Conservation (phyloP, 2,113 vertebrate genomes). For the Lepus americanus region DNA sequence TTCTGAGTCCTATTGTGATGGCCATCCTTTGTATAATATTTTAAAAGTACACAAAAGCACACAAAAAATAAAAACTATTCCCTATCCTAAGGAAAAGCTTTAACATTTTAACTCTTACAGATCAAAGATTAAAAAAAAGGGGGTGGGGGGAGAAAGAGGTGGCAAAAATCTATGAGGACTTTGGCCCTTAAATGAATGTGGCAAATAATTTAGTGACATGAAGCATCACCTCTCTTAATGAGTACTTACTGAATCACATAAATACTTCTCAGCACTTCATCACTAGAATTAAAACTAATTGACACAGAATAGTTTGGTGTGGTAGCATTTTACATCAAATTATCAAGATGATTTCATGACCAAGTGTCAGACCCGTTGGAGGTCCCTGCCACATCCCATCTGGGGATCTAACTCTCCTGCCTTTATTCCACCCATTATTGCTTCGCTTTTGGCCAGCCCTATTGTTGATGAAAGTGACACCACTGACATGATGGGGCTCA, state of each 20-base stretch:
- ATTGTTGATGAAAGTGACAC: neutral
- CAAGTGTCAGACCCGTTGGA: neutral
- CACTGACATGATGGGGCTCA: neutral
- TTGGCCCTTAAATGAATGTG: conserved; percentile 6
- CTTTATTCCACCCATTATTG: neutral
- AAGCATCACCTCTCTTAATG: neutral
- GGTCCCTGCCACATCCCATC: no score
- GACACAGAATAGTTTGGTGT: neutral
- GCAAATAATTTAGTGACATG: conserved; percentile 13
- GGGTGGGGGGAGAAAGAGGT: neutral
- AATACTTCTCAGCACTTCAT: neutral
- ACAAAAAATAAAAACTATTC: conserved; percentile 59
- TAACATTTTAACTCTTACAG: conserved; percentile 40
- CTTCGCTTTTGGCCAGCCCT: neutral
- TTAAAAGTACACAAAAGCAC: conserved; percentile 45
- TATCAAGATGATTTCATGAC: neutral
- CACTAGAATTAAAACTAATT: conserved; percentile 11
- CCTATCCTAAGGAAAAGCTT: conserved; percentile 47
- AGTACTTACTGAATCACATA: neutral
- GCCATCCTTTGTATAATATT: conserved; percentile 52
- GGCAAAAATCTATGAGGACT: neutral
- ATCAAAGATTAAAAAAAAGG: conserved; percentile 8
- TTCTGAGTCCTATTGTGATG: conserved; percentile 50
- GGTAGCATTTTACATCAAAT: neutral
- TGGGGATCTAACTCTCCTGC: neutral